phyloP scores from a whole-genome alignment of 2,797 vertebrate species.

The Catharus ustulatus region DNA sequence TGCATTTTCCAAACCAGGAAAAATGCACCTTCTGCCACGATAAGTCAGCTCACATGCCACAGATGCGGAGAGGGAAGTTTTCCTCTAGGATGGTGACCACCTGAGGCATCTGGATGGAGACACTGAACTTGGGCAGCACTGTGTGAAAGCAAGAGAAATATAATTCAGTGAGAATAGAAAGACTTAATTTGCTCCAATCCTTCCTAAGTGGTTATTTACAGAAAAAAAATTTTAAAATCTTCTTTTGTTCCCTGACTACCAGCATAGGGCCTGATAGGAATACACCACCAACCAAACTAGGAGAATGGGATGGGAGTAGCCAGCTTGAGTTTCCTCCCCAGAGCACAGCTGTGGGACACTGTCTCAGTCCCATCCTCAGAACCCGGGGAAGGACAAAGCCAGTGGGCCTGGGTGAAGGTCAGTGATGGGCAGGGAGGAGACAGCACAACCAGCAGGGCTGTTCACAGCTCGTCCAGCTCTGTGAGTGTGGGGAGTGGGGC shows the following conservation, averaged over 20 bases:
- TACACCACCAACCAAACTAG: background rate
- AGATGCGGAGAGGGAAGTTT: background rate
- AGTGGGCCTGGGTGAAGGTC: background rate
- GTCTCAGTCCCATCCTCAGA: background rate
- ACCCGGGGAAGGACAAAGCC: background rate
- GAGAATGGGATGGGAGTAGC: background rate
- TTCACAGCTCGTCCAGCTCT: background rate
- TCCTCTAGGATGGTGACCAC: slow-evolving; percentile 58
- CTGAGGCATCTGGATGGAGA: slow-evolving; percentile 55
- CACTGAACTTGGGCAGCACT: slow-evolving; percentile 60
- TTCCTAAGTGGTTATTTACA: background rate
- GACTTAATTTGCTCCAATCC: background rate
- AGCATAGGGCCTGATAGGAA: background rate
- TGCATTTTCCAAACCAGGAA: slow-evolving; percentile 1
- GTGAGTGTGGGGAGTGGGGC: fast-evolving
- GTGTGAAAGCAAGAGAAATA: slow-evolving; percentile 4
- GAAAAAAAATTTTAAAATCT: background rate
- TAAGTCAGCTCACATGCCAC: slow-evolving; percentile 60
- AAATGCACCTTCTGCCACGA: background rate
- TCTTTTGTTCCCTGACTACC: background rate
- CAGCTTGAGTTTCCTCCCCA: background rate
- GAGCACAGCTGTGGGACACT: background rate
- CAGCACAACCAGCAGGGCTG: background rate
- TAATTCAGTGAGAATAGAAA: background rate
- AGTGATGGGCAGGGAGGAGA: background rate